Conservation (phyloP, 2,113 vertebrate genomes). For the Atherinomorus stipes region DNA sequence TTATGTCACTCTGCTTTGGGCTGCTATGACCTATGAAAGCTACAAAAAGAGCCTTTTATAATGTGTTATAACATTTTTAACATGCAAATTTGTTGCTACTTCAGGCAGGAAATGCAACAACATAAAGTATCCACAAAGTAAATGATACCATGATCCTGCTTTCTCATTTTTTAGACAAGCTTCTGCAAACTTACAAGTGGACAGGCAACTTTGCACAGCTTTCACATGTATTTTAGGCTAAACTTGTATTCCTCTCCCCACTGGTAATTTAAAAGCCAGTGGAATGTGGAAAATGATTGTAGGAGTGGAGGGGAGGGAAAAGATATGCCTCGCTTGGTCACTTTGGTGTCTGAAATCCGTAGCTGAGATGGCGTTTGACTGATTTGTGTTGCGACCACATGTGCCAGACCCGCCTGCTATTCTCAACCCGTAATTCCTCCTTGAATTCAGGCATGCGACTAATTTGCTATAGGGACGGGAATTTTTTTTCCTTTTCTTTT, state of each 20-base stretch:
- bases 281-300: constrained; percentile 85
- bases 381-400: constrained; percentile 79
- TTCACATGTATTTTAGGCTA: constrained; percentile 78
- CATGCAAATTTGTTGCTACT: background rate
- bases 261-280: constrained; percentile 86
- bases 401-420: constrained; percentile 74
- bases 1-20: too few species aligned
- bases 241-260: constrained; percentile 83
- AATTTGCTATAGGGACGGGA: constrained; percentile 65
- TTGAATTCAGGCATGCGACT: constrained; percentile 69
- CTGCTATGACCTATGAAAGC: too few species aligned
- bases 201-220: constrained; percentile 35
- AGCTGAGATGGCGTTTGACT: constrained; percentile 75
- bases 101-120: too few species aligned
- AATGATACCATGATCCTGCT: constrained; percentile 45
- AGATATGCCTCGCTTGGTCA: constrained; percentile 77
- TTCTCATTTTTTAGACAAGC: background rate
- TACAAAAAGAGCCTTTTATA: too few species aligned
- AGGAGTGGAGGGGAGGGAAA: constrained; percentile 80
- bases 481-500: constrained; percentile 21
- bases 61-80: too few species aligned
- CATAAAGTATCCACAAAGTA: constrained; percentile 46
- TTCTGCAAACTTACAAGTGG: constrained; percentile 20
- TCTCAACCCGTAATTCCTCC: constrained; percentile 76
- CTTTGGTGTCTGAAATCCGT: constrained; percentile 74